Evolutionary conservation across 1,140 invertebrate species (phyloP), one percentile per base, ranked within the genome.

Genomic region (Pogonomyrmex californicus): DNA sequence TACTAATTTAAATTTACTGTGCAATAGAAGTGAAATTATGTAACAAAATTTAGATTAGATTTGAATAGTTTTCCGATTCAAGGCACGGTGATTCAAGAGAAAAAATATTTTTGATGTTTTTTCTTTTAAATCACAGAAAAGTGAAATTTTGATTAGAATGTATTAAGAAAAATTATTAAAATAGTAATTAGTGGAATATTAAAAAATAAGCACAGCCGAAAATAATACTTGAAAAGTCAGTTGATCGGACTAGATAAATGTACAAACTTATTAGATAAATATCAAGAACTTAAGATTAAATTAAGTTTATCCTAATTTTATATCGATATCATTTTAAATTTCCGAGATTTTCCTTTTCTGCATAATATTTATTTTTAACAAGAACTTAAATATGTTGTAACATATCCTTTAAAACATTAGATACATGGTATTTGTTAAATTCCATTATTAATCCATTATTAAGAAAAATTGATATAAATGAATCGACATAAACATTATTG

Each of bases 131-230:
- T 58, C 36, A 41, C 17, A 12, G 23, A 23, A 58, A 38, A 17
- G 9, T 5, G 38, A 1, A 49, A 70, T 62, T 76, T 75, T 44
- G 1, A 76, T 3, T 60, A 73, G 14, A 82, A 47, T 3, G 4
- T 65, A 68, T 36, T 51, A 82, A 47, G n/a, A 51, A n/a, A n/a
- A 63, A 38, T 23, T 85, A 81, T 60, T 85, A 62, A 49, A 47
- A 23, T 23, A 23, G 58, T 75, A 66, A 87, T 88, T 89, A 88
- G 23, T 65, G 65, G 76, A 51, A 51, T 68, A 75, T 78, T 89
- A 86, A 71, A 86, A 71, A 86, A 77, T 90, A 90, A 90, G 63
- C 91, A 91, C 91, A 91, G 91, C 91, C 90, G 3, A 14, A 23
- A 23, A 7, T 86, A 91, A 91, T 91, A 90, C 66, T 88, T 65